Evolutionary conservation across 2,888 invertebrate species (phyloP), one percentile per base, ranked within the genome.

Genomic region (Megamerina dolium): DNA sequence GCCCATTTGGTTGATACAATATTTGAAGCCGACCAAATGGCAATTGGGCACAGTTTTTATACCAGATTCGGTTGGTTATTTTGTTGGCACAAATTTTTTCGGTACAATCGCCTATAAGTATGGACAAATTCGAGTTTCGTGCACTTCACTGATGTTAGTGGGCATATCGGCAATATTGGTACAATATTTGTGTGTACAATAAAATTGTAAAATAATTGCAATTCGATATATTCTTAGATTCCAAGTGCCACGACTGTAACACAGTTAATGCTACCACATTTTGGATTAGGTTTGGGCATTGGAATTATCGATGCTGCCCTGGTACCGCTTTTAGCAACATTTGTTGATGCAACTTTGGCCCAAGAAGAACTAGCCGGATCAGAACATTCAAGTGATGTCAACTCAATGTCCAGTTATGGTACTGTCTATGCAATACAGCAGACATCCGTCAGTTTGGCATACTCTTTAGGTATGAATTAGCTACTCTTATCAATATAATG

Each of bases 341-440:
- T 88, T 45, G 87, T 87, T 4, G 83, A 84, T 51, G 60, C 67
- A 2, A 70, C 65, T 58, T 46, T 66, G 62, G 71, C 56, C 14
- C 61, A 61, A 37, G 68, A 69, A 31, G 67, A 68, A 37, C 50
- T 44, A 4, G 44, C 42, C 8, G 32, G 17, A 1, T 29, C 29
- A 1, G 50, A 50, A 8, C 46, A 49, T 12, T 20, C 51, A 6
- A 57, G 50, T 35, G 10, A 23, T 23, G 10, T 10, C 6, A 23
- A 23, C 10, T 58, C 60, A 10, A 64, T 61, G 50, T 77, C 77
- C n/a, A 78, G 80, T 52, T 87, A 87, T 62, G 86, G 86, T 4
- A 79, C 80, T 1, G 82, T 87, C n/a, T 90, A 89, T 64, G 84
- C 89, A 39, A 77, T 90, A 41, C 87, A 87, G 57, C 89, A 90